phyloP scores from a whole-genome alignment of 2,113 vertebrate genomes.

The Hippocampus zosterae region DNA sequence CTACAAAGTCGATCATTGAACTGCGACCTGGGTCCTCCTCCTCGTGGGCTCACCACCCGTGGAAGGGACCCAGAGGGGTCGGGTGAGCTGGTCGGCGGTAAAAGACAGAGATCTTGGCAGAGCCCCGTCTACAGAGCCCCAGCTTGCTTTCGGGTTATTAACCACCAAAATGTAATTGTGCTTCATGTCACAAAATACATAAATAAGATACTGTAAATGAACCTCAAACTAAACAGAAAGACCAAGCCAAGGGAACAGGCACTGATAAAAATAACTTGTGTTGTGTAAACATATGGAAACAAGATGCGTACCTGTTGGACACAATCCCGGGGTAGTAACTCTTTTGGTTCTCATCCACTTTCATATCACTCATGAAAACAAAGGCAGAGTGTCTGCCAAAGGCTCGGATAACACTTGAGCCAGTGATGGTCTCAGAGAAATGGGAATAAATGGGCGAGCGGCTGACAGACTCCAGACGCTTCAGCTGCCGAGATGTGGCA shows the following conservation, averaged over 20 bases:
- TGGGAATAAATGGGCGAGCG: slow-evolving; percentile 96
- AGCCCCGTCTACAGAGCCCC: too few relatives aligned
- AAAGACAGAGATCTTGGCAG: too few relatives aligned
- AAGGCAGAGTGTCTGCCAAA: slow-evolving; percentile 80
- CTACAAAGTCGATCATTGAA: too few relatives aligned
- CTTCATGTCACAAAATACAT: background rate
- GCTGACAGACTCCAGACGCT: slow-evolving; percentile 92
- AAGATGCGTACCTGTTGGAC: slow-evolving; percentile 83
- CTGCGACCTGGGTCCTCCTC: too few relatives aligned
- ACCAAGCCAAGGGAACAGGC: background rate
- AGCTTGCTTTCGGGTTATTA: background rate
- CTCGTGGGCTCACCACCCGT: too few relatives aligned
- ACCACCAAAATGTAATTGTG: background rate
- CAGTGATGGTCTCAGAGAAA: slow-evolving; percentile 91
- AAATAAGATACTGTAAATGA: too few relatives aligned
- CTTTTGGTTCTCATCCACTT: slow-evolving; percentile 87
- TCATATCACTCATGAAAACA: slow-evolving; percentile 75
- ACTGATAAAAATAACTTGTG: background rate
- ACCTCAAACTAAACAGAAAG: background rate
- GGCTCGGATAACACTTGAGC: slow-evolving; percentile 88
- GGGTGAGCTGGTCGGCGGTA: too few relatives aligned
- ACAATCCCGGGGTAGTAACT: slow-evolving; percentile 84
- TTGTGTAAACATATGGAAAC: background rate
- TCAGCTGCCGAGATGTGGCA: slow-evolving; percentile 91
- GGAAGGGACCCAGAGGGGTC: too few relatives aligned